These are phyloP conservation scores for Nematolebias whitei DNA, from an alignment of 2,113 vertebrate genomes.

Conservation along the genomic window DNA sequence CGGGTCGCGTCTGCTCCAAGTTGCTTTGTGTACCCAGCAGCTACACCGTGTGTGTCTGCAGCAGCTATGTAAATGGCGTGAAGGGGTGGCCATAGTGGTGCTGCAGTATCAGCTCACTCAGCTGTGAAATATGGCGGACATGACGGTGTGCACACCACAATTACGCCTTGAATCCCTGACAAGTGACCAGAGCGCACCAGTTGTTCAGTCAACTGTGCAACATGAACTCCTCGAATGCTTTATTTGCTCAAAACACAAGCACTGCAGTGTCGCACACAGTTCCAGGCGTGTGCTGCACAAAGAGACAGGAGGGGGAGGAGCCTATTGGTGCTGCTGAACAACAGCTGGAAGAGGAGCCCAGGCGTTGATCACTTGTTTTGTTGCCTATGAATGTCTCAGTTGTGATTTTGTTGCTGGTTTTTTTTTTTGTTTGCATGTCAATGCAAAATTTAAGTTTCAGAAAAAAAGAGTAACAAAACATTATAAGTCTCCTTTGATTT, in stretches of 20 bases:
- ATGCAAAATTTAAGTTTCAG: constrained; percentile 8
- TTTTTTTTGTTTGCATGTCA: background rate
- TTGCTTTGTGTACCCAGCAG: background rate
- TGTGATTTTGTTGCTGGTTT: constrained; percentile 22
- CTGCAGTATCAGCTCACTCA: constrained; percentile 57
- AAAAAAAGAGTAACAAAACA: constrained; percentile 7
- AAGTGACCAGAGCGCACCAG: constrained; percentile 62
- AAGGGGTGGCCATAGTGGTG: constrained; percentile 19
- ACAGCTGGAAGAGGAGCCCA: constrained; percentile 34
- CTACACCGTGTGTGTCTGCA: background rate
- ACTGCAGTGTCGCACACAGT: constrained; percentile 48
- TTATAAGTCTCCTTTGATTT: background rate
- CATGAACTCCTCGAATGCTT: constrained; percentile 57
- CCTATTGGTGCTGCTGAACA: constrained; percentile 40
- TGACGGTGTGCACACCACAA: constrained; percentile 59
- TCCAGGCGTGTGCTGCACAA: constrained; percentile 27
- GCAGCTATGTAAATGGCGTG: constrained; percentile 11
- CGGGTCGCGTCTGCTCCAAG: background rate
- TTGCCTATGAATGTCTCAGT: constrained; percentile 15
- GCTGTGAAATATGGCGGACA: constrained; percentile 63
- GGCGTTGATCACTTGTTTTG: constrained; percentile 6
- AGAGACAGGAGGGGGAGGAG: constrained; percentile 38
- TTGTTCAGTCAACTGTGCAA: constrained; percentile 59
- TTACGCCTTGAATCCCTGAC: constrained; percentile 53
- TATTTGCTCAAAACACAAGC: constrained; percentile 57